These are phyloP conservation scores for Eretmocerus hayati DNA, from an alignment of 2,888 invertebrate genomes.

Conservation along the genomic window DNA sequence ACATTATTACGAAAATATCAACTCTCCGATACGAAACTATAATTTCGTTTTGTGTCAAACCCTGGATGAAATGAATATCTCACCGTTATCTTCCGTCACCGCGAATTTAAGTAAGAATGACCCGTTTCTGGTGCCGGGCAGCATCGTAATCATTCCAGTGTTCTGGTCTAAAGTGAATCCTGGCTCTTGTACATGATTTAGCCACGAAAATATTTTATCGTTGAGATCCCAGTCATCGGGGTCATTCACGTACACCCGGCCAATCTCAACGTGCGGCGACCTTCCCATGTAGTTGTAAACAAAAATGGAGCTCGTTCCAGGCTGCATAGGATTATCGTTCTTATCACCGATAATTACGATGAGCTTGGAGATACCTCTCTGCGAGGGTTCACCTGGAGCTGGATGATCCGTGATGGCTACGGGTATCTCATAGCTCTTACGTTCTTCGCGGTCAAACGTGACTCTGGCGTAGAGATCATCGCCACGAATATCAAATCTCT, in stretches of 20 bases:
- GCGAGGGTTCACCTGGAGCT: constrained; percentile 62
- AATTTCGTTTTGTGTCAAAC: too few species aligned
- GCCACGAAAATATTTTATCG: constrained; percentile 82
- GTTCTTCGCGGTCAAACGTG: constrained; percentile 78
- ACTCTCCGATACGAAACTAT: too few species aligned
- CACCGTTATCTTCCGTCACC: constrained; percentile 64
- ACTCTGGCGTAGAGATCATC: constrained; percentile 65
- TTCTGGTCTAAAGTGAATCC: constrained; percentile 68
- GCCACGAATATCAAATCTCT: constrained; percentile 65
- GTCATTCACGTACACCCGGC: constrained; percentile 88
- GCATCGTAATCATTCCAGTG: constrained; percentile 85
- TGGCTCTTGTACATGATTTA: constrained; percentile 51
- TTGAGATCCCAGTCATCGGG: constrained; percentile 94
- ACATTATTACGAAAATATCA: too few species aligned
- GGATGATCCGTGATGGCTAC: constrained; percentile 83
- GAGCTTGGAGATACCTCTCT: constrained; percentile 75
- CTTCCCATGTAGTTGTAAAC: constrained; percentile 91
- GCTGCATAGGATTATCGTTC: constrained; percentile 86
- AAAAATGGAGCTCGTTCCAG: constrained; percentile 83
- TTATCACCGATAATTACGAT: constrained; percentile 88
- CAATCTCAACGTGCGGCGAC: constrained; percentile 75
- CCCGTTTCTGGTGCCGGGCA: constrained; percentile 66
- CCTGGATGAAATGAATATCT: too few species aligned
- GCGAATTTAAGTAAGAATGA: constrained; percentile 69
- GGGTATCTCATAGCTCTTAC: constrained; percentile 82